Percentiles rank a stretch among this genome's conserved stretches.
These are phyloP conservation scores for Choristoneura fumiferana DNA, from an alignment of 1,140 invertebrate species.

Conservation along the genomic window DNA sequence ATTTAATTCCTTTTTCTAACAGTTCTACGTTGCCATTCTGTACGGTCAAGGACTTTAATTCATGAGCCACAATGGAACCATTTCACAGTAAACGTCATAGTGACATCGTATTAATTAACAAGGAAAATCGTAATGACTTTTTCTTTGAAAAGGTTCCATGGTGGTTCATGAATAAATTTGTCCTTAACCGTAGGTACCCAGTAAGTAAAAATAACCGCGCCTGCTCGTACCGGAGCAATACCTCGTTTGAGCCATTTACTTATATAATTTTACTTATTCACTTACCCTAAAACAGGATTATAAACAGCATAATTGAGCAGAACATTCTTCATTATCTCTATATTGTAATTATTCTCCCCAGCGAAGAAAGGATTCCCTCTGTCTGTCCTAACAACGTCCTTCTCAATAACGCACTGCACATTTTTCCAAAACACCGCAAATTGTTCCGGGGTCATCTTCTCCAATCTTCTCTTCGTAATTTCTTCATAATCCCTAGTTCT, in stretches of 20 bases:
- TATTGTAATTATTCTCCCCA: conserved; percentile 94
- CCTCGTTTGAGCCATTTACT: background rate
- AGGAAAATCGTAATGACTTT: no score
- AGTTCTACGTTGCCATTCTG: no score
- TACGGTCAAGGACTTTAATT: no score
- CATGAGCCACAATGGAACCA: no score
- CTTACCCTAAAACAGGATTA: conserved; percentile 88
- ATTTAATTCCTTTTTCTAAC: no score
- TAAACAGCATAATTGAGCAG: conserved; percentile 94
- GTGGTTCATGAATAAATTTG: no score
- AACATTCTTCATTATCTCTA: conserved; percentile 95
- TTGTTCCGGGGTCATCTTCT: conserved; percentile 88
- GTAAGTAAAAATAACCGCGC: no score
- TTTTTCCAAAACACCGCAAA: conserved; percentile 89
- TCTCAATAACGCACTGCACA: conserved; percentile 95
- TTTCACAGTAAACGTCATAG: no score
- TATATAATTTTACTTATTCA: conserved; percentile 22
- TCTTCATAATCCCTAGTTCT: conserved; percentile 87
- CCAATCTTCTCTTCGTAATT: conserved; percentile 83
- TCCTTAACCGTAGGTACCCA: no score
- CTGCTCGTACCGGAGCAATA: no score
- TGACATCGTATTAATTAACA: no score
- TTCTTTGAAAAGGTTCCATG: no score
- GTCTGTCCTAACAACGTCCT: conserved; percentile 95
- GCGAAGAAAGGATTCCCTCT: conserved; percentile 94